These are phyloP conservation scores for Eremophila alpestris DNA, from an alignment of 2,797 vertebrate species.

Conservation along the genomic window DNA sequence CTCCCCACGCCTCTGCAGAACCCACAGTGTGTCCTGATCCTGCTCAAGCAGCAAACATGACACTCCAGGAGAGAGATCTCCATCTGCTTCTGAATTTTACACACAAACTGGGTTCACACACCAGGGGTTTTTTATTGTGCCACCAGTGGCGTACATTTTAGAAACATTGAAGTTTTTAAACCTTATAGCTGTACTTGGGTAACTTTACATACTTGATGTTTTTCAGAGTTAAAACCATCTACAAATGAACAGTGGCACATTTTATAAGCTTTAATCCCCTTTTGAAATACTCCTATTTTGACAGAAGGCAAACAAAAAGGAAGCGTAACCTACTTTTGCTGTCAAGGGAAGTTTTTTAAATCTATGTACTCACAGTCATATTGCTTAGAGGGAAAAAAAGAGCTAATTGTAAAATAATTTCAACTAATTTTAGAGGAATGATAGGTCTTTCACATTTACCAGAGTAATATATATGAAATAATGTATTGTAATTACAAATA, in stretches of 20 bases:
- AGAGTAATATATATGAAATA: not conserved
- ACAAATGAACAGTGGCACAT: not conserved
- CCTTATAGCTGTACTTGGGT: not conserved
- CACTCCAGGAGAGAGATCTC: not conserved
- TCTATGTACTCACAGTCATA: not conserved
- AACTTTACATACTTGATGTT: slow-evolving; percentile 4
- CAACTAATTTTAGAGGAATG: not conserved
- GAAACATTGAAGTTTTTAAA: not conserved
- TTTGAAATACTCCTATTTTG: not conserved
- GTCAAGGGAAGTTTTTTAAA: not conserved
- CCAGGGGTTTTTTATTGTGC: not conserved
- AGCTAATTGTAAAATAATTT: not conserved
- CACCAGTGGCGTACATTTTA: not conserved
- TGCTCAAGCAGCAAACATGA: not conserved
- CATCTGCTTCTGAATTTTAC: not conserved
- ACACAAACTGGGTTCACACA: not conserved
- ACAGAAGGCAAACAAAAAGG: not conserved
- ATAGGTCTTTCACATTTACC: not conserved
- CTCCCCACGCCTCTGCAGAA: fast-evolving
- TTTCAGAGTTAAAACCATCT: slow-evolving; percentile 1
- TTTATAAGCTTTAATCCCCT: slow-evolving; percentile 48
- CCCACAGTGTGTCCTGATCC: not conserved
- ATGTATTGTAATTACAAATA: not conserved
- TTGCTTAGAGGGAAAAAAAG: not conserved
- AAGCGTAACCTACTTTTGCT: slow-evolving; percentile 35